phyloP scores from a whole-genome alignment of 2,113 vertebrate genomes.

The Eidolon helvum region DNA sequence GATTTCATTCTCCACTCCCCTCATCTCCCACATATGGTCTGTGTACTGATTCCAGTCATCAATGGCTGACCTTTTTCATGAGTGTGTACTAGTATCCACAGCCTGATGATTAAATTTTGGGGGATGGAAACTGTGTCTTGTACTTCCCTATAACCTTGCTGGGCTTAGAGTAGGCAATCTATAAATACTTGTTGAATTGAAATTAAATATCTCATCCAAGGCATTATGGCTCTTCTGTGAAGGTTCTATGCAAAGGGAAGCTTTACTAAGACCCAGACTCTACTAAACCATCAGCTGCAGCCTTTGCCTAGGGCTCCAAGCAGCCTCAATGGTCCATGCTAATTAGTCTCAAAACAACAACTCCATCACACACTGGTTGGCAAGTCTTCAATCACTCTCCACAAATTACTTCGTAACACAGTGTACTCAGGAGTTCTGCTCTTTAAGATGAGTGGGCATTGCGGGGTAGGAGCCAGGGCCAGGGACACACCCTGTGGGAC shows the following conservation, averaged over 20 bases:
- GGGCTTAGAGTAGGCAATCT: conserved; percentile 24
- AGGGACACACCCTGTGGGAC: conserved; percentile 30
- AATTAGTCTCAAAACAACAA: conserved; percentile 13
- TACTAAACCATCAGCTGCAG: not conserved
- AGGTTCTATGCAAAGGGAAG: conserved; percentile 1
- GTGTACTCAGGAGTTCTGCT: not conserved
- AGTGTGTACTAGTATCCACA: not conserved
- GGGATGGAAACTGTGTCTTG: not conserved
- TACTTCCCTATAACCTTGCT: not conserved
- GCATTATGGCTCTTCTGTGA: not conserved
- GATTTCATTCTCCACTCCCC: not conserved
- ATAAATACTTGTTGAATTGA: conserved; percentile 60
- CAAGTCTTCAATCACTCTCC: conserved; percentile 22
- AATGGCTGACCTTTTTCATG: not conserved
- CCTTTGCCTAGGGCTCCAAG: not conserved
- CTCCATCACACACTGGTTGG: not conserved
- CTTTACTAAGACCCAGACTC: not conserved
- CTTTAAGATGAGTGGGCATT: not conserved
- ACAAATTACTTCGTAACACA: not conserved
- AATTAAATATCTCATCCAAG: conserved; percentile 37
- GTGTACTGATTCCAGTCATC: not conserved
- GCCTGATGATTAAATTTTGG: not conserved
- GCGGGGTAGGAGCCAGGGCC: not conserved
- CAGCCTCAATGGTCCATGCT: not conserved
- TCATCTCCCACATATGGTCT: not conserved